These are phyloP conservation scores for Prionailurus viverrinus DNA, from an alignment of 2,113 vertebrate genomes.

Conservation along the genomic window DNA sequence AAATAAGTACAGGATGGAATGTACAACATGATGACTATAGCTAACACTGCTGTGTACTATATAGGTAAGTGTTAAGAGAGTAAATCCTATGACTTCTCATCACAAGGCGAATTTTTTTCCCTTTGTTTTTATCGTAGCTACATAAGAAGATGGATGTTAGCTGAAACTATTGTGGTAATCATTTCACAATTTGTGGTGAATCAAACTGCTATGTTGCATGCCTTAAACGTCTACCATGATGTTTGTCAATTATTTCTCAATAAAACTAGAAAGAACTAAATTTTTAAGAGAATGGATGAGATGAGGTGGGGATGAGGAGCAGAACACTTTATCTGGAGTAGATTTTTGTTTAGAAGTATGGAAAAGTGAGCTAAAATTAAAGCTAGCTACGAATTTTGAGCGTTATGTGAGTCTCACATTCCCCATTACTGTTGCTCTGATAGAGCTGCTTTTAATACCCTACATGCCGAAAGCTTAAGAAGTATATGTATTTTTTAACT, in stretches of 20 bases:
- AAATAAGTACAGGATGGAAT: background rate
- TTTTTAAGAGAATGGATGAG: background rate
- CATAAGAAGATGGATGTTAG: background rate
- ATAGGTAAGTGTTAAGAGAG: background rate
- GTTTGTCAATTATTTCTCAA: background rate
- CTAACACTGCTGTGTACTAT: background rate
- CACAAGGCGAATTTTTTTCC: background rate
- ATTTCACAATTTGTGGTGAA: background rate
- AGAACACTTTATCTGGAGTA: background rate
- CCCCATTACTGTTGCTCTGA: background rate
- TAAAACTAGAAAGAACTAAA: background rate
- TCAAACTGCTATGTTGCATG: background rate
- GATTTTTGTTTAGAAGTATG: background rate
- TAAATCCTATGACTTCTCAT: background rate
- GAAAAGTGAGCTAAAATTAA: background rate
- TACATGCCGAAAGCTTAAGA: constrained; percentile 8
- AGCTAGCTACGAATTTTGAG: background rate
- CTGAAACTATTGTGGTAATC: background rate
- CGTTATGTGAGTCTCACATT: background rate
- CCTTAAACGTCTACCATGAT: background rate
- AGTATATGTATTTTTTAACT: constrained; percentile 26
- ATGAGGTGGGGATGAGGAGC: background rate
- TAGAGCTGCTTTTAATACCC: background rate
- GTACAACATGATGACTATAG: background rate
- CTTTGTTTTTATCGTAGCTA: background rate